These are phyloP conservation scores for Chamaea fasciata DNA, from an alignment of 2,113 vertebrate species.

Conservation along the genomic window DNA sequence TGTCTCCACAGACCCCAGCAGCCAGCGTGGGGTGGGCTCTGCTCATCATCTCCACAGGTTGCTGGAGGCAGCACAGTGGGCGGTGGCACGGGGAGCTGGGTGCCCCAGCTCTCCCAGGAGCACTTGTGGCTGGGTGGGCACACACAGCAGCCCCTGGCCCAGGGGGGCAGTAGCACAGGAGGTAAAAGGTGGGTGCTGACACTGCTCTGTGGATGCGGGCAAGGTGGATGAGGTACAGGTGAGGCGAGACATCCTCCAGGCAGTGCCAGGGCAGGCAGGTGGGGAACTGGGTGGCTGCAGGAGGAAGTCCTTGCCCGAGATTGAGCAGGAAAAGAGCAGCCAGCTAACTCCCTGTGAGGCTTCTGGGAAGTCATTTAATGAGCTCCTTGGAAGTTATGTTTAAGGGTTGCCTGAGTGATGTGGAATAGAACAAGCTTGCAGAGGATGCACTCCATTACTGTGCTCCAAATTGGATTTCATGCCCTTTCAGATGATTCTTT, in stretches of 20 bases:
- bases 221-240: not conserved
- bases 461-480: not conserved
- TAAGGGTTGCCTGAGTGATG: not conserved
- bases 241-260: not conserved
- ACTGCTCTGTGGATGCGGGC: not conserved
- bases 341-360: not conserved
- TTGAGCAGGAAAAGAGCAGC: not conserved
- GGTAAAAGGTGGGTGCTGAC: accelerated
- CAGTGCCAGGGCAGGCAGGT: not conserved
- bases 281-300: not conserved
- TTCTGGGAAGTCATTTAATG: not conserved
- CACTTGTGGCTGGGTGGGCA: not conserved
- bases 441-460: not conserved
- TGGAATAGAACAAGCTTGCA: not conserved
- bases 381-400: not conserved
- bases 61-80: not conserved
- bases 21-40: not conserved
- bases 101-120: accelerated
- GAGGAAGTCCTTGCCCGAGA: not conserved
- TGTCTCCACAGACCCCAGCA: not conserved
- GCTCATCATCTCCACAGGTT: accelerated
- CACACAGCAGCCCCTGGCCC: not conserved
- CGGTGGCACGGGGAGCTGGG: not conserved
- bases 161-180: accelerated
- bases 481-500: not conserved